Base-by-base conservation (phyloP, 2,797 vertebrate genomes). In the Onychomys arenicola region DNA sequence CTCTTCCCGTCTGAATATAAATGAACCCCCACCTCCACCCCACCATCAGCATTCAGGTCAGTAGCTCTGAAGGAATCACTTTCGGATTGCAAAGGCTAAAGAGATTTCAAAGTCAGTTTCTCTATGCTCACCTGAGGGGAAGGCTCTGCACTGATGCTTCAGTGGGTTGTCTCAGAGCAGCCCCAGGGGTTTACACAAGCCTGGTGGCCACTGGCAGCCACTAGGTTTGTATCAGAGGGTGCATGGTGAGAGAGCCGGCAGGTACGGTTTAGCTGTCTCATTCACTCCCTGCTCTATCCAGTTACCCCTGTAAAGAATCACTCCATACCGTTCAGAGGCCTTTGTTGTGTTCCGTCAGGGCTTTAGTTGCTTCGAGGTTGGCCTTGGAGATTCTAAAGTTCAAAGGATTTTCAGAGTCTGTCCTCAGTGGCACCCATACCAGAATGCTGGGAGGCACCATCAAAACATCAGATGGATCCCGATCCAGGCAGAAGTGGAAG, bases 1-100 rank as follows among this genome's bases (percentile, higher is more conserved):
- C 97, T 97, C 98, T 95, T 97, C 97, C 98, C 96, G 78, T 98
- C 98, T 98, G 98, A 99, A 99, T 98, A 98, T 98, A 98, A 98
- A 99, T 98, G 93, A 98, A 98, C 97, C 95, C 97, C 93, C 84
- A 2, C 6, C n/a, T 6, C 57, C 25, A 8, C 23, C 55, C 55
- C 23, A 29, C 98, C 89, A 61, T 98, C 98, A 98, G 96, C 98
- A 98, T 98, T 98, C 98, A 98, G 98, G 98, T 98, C 98, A 98
- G 98, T 98, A 97, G 91, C 97, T 97, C 98, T 97, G 98, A 97
- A 98, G 98, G 98, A 98, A 97, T 98, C 97, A 98, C 98, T 96
- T 98, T 97, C 67, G 97, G 96, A 98, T 95, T 96, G 82, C 97
- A 95, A 96, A 98, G 98, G 98, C 98, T 98, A 98, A 98, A 98